These are phyloP conservation scores for Camelus dromedarius DNA, from an alignment of 2,113 vertebrate species.

Conservation along the genomic window DNA sequence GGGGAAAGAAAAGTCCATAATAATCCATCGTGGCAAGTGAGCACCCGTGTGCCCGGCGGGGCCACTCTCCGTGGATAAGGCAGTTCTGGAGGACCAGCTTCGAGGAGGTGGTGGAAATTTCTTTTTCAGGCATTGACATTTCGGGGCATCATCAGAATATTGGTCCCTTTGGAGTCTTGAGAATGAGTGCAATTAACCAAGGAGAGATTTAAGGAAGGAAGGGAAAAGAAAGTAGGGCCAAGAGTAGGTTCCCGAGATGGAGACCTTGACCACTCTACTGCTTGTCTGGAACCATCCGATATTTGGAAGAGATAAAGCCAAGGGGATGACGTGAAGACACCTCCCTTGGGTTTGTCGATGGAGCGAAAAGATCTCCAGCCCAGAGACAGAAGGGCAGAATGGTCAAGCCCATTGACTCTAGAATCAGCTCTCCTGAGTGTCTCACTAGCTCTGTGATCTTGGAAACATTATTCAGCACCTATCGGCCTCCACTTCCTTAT, in stretches of 20 bases:
- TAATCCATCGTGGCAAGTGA: accelerated
- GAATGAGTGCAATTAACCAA: neutral
- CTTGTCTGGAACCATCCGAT: neutral
- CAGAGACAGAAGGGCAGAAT: accelerated
- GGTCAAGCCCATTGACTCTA: neutral
- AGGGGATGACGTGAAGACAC: too few relatives aligned
- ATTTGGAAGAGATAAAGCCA: neutral
- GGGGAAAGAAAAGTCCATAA: neutral
- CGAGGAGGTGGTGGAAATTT: neutral
- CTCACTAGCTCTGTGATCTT: neutral
- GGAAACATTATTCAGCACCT: neutral
- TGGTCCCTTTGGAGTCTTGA: neutral
- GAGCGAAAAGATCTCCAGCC: neutral
- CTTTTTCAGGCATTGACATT: neutral
- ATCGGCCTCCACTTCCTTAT: neutral
- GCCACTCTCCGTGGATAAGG: neutral
- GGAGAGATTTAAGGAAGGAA: neutral
- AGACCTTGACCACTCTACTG: neutral
- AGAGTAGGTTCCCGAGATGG: neutral
- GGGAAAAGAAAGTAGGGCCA: too few relatives aligned
- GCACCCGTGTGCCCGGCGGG: accelerated
- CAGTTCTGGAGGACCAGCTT: neutral
- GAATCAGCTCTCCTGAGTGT: neutral
- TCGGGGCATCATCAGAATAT: neutral
- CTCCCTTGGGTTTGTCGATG: neutral